Conservation (phyloP, 2,113 vertebrate species). For the Pelecanoides urinatrix region DNA sequence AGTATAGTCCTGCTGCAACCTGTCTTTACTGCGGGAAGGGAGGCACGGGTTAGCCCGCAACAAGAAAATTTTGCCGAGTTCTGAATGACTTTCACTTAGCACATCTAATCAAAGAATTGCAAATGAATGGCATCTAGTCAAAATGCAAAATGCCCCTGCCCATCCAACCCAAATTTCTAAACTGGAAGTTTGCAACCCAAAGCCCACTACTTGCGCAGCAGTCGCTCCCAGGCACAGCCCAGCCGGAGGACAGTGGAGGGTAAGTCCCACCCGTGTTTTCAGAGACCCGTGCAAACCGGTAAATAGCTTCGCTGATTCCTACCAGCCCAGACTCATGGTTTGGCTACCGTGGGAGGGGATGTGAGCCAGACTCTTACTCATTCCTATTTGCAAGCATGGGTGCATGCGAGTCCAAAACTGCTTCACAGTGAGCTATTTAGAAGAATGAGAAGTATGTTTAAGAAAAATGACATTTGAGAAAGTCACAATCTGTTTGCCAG, state of each 20-base stretch:
- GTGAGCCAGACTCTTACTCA: conserved; percentile 55
- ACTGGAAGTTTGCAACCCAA: not conserved
- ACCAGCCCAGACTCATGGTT: not conserved
- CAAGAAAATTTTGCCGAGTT: not conserved
- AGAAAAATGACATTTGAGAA: conserved; percentile 55
- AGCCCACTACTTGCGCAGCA: rapidly evolving
- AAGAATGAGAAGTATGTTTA: conserved; percentile 16
- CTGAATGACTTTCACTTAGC: not conserved
- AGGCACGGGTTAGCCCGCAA: not conserved
- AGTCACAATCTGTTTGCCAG: conserved; percentile 62
- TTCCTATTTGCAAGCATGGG: conserved; percentile 31
- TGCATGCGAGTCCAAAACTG: not conserved
- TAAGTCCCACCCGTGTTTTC: not conserved
- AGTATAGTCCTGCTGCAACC: not conserved
- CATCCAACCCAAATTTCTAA: not conserved
- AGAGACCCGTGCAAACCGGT: not conserved
- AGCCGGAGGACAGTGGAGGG: too few relatives aligned
- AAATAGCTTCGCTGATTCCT: not conserved
- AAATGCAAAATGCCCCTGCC: not conserved
- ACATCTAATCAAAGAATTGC: not conserved
- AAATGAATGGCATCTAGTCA: not conserved
- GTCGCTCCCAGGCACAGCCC: not conserved
- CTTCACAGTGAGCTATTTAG: conserved; percentile 15
- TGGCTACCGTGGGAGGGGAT: conserved; percentile 12
- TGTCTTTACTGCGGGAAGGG: rapidly evolving